Percentiles rank a stretch among this genome's conserved stretches.
These are phyloP conservation scores for Glyphotaelius pellucidus DNA, from an alignment of 2,888 invertebrate species.

Conservation along the genomic window DNA sequence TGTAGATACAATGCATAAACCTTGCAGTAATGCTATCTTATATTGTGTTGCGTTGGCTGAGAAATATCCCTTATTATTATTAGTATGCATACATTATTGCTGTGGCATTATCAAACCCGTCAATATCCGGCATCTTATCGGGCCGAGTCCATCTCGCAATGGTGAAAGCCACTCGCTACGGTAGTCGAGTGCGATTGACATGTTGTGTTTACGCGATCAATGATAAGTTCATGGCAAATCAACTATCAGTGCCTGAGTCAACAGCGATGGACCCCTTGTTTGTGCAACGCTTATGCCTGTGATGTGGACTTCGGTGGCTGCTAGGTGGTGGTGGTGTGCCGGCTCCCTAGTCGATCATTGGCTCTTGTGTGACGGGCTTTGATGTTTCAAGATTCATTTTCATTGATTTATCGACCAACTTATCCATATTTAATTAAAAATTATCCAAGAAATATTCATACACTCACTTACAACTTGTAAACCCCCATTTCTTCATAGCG, in stretches of 20 bases:
- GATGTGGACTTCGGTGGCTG: conserved; percentile 1
- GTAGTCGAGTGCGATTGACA: conserved; percentile 68
- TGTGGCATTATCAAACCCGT: background rate
- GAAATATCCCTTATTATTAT: no score
- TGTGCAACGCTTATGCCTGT: conserved; percentile 48
- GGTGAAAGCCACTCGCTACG: background rate
- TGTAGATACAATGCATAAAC: no score
- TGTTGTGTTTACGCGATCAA: conserved; percentile 71
- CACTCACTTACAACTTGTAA: no score
- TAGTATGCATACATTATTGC: background rate
- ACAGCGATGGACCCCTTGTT: conserved; percentile 62
- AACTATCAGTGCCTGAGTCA: conserved; percentile 68
- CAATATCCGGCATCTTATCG: conserved; percentile 20
- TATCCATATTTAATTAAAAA: background rate
- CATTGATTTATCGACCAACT: background rate
- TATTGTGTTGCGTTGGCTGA: no score
- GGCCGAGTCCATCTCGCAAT: background rate
- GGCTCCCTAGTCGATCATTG: background rate
- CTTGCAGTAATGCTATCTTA: no score
- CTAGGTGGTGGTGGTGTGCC: conserved; percentile 15
- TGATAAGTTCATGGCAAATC: conserved; percentile 72
- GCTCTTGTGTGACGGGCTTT: background rate
- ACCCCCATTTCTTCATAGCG: no score
- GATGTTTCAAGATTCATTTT: background rate
- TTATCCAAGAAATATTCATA: no score